Base-by-base conservation (phyloP, 1,140 invertebrate species). In the Amyelois transitella region DNA sequence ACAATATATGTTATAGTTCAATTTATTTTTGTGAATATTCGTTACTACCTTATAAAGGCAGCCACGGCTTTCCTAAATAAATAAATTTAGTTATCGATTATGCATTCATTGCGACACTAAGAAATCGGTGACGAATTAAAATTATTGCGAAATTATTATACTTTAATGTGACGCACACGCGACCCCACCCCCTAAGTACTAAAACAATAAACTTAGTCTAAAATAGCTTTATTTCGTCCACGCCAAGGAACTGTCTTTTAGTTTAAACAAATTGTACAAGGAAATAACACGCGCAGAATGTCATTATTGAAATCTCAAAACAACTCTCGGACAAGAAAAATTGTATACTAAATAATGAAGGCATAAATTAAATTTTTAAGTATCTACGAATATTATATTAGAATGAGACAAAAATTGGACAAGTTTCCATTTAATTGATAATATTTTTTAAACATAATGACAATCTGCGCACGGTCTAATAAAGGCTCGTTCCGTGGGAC, bases 141-240 rank as follows among this genome's bases (percentile, higher is more conserved):
- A 67, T 64, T 71, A 76, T 70, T 73, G 68, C 73, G 56, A 68
- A 69, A 74, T 64, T 62, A 69, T 73, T 73, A 73, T 54, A 54
- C 52, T 61, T 56, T 69, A 18, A 67, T 12, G 53, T 54, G 58
- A 38, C n/a, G 65, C 53, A 61, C 65, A 61, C 45, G 51, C 55
- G 58, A 73, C 60, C 72, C 69, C 69, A 55, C 64, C 70, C 65
- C 70, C 75, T 81, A 84, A 84, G 81, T 86, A 86, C 81, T 84
- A 82, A 75, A 38, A 75, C 68, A 63, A 61, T 77, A 69, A 72
- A 70, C 74, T 78, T 81, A 80, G 44, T 60, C 65, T 75, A 76
- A 53, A 53, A 25, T 49, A 25, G 55, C 20, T 12, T 21, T 21
- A 20, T n/a, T 48, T 20, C 3, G 45, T 18, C 45, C 45, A 48